Conservation (phyloP, 1,140 invertebrate species). For the Leguminivora glycinivorella region DNA sequence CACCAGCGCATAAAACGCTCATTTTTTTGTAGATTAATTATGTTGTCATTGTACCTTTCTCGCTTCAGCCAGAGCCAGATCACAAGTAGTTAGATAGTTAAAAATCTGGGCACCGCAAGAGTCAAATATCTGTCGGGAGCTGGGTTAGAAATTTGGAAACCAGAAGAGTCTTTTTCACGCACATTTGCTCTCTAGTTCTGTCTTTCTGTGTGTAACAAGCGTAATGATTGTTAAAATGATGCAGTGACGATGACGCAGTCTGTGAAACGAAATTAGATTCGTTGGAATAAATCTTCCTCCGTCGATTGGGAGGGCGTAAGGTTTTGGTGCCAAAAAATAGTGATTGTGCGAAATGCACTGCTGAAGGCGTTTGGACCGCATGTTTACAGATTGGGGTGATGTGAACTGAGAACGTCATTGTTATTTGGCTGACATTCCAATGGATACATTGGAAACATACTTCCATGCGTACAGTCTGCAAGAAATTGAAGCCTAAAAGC, state of each 20-base stretch:
- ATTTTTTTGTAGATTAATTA: too few species aligned
- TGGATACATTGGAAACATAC: background rate
- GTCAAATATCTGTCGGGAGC: too few species aligned
- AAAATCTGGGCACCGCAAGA: too few species aligned
- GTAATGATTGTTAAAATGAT: constrained; percentile 10
- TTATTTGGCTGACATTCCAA: background rate
- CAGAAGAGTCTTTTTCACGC: too few species aligned
- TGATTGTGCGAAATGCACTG: background rate
- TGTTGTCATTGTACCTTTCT: too few species aligned
- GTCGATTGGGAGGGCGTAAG: background rate
- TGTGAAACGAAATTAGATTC: constrained; percentile 15
- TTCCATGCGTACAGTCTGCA: too few species aligned
- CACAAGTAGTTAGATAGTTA: too few species aligned
- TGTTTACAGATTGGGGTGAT: background rate
- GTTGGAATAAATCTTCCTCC: background rate
- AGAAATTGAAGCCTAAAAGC: too few species aligned
- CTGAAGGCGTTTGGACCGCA: background rate
- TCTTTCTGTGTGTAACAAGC: background rate
- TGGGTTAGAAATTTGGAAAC: too few species aligned
- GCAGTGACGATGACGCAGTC: constrained; percentile 18
- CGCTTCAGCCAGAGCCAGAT: too few species aligned
- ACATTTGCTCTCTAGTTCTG: too few species aligned
- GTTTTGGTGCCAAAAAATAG: background rate
- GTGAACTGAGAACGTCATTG: background rate
- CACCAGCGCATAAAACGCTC: too few species aligned